Conservation (phyloP, 1,140 invertebrate species). For the Papilio glaucus region DNA sequence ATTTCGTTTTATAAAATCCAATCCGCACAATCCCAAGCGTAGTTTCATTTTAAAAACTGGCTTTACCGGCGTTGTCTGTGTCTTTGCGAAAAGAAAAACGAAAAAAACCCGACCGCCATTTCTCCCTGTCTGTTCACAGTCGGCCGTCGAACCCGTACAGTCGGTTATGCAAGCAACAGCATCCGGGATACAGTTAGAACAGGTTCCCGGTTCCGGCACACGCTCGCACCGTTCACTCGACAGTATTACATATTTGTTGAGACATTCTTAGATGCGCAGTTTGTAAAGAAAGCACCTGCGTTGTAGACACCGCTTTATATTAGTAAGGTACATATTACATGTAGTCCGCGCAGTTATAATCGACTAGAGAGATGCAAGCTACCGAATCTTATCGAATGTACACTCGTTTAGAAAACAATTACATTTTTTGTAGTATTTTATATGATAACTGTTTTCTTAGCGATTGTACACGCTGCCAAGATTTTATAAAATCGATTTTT, state of each 20-base stretch:
- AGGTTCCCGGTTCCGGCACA: conserved; percentile 37
- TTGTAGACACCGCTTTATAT: not conserved
- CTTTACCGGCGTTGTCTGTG: not conserved
- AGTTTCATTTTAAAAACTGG: too few relatives aligned
- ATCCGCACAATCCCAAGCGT: too few relatives aligned
- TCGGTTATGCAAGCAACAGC: conserved; percentile 37
- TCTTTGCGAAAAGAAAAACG: not conserved
- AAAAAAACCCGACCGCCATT: conserved; percentile 9
- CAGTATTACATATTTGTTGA: conserved; percentile 18
- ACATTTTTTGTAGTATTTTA: too few relatives aligned
- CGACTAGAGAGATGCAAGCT: too few relatives aligned
- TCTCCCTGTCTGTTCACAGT: conserved; percentile 2
- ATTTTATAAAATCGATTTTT: too few relatives aligned
- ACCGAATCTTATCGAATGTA: too few relatives aligned
- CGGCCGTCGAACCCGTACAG: conserved; percentile 36
- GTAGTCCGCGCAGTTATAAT: too few relatives aligned
- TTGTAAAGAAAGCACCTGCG: conserved; percentile 3
- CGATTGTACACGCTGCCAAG: too few relatives aligned
- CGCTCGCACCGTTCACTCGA: conserved; percentile 18
- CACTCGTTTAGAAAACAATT: too few relatives aligned
- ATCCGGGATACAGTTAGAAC: conserved; percentile 39
- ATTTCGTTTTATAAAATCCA: too few relatives aligned
- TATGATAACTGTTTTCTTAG: too few relatives aligned
- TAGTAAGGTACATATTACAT: too few relatives aligned
- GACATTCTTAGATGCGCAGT: conserved; percentile 28